These are phyloP conservation scores for Bombycilla garrulus DNA, from an alignment of 2,113 vertebrate genomes.

Conservation along the genomic window DNA sequence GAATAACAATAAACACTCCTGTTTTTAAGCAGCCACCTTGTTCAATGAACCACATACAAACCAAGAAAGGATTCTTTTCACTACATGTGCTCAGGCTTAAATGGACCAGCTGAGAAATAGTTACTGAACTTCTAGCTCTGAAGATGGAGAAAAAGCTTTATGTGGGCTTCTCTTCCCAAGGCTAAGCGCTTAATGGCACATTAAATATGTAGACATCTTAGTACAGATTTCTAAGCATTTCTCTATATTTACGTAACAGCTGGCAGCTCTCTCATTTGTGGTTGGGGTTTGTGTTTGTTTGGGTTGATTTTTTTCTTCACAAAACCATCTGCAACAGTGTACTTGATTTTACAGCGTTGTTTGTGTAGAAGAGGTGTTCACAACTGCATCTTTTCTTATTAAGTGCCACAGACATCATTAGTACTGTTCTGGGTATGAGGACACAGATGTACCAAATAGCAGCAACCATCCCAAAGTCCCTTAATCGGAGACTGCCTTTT, in stretches of 20 bases:
- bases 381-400: not conserved
- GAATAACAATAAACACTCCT: not conserved
- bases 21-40: slow-evolving; percentile 62
- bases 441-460: not conserved
- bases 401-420: not conserved
- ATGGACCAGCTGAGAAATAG: slow-evolving; percentile 17
- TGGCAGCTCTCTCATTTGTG: not conserved
- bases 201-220: slow-evolving; percentile 2
- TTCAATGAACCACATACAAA: slow-evolving; percentile 68
- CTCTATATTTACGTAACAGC: not conserved
- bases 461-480: not conserved
- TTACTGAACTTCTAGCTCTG: not conserved
- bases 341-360: not conserved
- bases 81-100: slow-evolving; percentile 47
- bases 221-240: slow-evolving; percentile 41
- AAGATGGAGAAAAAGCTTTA: not conserved
- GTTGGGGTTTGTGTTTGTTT: not conserved
- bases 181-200: not conserved
- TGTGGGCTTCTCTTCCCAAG: not conserved
- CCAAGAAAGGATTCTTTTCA: slow-evolving; percentile 57
- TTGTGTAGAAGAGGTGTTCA: not conserved
- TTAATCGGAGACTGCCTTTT: not conserved
- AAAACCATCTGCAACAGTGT: not conserved
- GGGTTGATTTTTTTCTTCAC: not conserved
- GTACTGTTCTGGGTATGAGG: not conserved